Evolutionary conservation across 2,113 vertebrate genomes (phyloP), one percentile per base, ranked within the genome.

Genomic region (Hippocampus zosterae): DNA sequence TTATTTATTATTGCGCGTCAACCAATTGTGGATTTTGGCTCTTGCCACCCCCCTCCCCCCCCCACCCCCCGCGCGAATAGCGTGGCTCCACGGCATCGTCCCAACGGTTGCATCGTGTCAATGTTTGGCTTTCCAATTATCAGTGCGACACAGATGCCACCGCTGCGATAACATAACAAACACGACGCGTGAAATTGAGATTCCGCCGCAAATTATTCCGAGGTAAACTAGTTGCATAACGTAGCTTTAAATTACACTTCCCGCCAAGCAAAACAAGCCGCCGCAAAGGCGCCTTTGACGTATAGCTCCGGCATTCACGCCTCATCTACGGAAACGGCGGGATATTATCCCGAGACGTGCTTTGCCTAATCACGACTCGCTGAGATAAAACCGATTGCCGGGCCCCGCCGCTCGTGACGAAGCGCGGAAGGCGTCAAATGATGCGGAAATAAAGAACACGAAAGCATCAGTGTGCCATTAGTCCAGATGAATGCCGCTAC

Each of bases 361-460:
- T 87, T 77, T 75, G 82, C 74, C 77, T 87, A 80, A 88, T 89
- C 85, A 80, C 81, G 84, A 82, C 79, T 23, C 88, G 84, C 84
- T 77, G 75, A 84, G 80, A 85, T 85, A 79, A 86, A 87, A 87
- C 75, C 76, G 81, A 88, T 86, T 81, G 75, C 71, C 82, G 81
- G 76, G 70, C 68, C 67, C 65, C 81, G 42, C 71, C 74, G 50
- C 70, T 75, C 72, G 76, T 80, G 81, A 81, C 80, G 68, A 72
- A 80, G 78, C 77, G 79, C 65, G 72, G 77, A 71, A 69, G 72
- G 73, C 85, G 77, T 81, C 81, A 90, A 87, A 87, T 87, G 80
- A 85, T 88, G 65, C 74, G 85, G 85, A 55, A 89, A 89, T 84
- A 80, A 80, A 84, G 83, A 89, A 87, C 81, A 84, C 75, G 81